A percentile compares a stretch with the other conserved stretches of the same genome.
Conservation (phyloP, 2,888 invertebrate species). For the Himalopsyche kuldschensis region DNA sequence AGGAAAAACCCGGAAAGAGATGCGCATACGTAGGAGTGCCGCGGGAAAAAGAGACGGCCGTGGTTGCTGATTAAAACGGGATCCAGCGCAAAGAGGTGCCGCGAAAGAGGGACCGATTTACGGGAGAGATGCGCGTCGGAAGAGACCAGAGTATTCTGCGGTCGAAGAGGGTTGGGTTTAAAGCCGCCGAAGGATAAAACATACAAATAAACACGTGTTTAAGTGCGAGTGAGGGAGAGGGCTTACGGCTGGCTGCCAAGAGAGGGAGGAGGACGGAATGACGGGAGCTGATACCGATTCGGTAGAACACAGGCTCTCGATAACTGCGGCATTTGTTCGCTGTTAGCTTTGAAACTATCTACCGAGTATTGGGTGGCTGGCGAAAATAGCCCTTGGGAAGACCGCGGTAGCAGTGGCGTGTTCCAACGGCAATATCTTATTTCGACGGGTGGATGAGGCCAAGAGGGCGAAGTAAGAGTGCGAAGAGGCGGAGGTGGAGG, state of each 20-base stretch:
- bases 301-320: conserved; percentile 33
- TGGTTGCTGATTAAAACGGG: conserved; percentile 53
- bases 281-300: conserved; percentile 44
- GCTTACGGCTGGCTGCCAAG: conserved; percentile 44
- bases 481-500: not conserved
- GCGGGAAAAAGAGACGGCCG: conserved; percentile 46
- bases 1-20: conserved; percentile 45
- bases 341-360: conserved; percentile 43
- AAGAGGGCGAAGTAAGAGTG: not conserved
- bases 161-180: conserved; percentile 70
- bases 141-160: conserved; percentile 67
- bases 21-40: conserved; percentile 47
- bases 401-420: conserved; percentile 25
- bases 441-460: conserved; percentile 31
- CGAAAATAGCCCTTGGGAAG: conserved; percentile 28
- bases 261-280: conserved; percentile 54
- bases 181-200: conserved; percentile 68
- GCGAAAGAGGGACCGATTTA: conserved; percentile 54
- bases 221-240: conserved; percentile 51
- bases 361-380: conserved; percentile 27
- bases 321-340: conserved; percentile 51
- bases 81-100: conserved; percentile 45
- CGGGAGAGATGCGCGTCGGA: conserved; percentile 57
- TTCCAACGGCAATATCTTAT: conserved; percentile 35
- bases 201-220: conserved; percentile 66